Conservation (phyloP, 2,797 vertebrate species). For the Phalanger gymnotis region DNA sequence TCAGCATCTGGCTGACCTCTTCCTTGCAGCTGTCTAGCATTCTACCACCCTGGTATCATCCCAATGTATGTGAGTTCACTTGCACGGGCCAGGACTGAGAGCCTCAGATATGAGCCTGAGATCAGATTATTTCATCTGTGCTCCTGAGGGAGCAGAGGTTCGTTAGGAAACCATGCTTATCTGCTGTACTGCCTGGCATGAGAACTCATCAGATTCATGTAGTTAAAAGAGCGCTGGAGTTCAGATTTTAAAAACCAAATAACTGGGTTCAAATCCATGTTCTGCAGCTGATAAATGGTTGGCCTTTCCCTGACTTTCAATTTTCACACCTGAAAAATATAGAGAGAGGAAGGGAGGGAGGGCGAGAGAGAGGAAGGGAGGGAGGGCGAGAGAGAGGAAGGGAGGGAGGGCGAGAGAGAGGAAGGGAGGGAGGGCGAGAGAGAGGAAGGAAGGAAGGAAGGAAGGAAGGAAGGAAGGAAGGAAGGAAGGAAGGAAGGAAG, state of each 20-base stretch:
- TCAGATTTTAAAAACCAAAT: not conserved
- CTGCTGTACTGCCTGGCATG: not conserved
- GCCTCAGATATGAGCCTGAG: not conserved
- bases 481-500: too few relatives aligned
- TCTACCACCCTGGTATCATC: not conserved
- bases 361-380: too few relatives aligned
- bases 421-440: too few relatives aligned
- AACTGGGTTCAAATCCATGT: not conserved
- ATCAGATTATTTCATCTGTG: not conserved
- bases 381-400: too few relatives aligned
- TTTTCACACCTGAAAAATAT: not conserved
- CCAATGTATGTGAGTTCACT: not conserved
- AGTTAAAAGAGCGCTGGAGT: not conserved
- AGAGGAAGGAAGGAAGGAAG: fast-evolving
- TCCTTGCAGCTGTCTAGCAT: not conserved
- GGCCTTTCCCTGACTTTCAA: not conserved
- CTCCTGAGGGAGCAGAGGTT: not conserved
- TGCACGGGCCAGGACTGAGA: not conserved
- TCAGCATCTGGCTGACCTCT: not conserved
- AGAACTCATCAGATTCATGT: not conserved
- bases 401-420: too few relatives aligned
- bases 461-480: fast-evolving
- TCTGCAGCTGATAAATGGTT: not conserved
- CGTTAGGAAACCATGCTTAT: not conserved
- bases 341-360: not conserved